Evolutionary conservation across 1,140 invertebrate species (phyloP).

Genomic region (Pseudomyrmex dendroicus): DNA sequence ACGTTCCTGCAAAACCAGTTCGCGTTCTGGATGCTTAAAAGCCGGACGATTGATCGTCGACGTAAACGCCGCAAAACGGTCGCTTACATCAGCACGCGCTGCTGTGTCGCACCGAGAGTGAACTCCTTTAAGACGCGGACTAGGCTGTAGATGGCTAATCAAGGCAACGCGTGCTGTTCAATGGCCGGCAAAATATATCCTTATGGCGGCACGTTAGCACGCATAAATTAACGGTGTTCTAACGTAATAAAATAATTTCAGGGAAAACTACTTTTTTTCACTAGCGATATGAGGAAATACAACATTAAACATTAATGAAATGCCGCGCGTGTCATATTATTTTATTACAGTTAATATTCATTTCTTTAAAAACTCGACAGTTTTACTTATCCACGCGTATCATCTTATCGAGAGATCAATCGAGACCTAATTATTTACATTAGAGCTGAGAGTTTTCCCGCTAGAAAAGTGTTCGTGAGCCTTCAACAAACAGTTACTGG

Average conservation of each 20-base stretch:
- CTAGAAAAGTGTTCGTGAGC: neutral
- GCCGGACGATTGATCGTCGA: conserved; percentile 68
- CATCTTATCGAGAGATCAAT: neutral
- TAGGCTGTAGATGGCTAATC: conserved; percentile 36
- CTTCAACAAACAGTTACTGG: neutral
- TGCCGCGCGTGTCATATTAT: too few relatives aligned
- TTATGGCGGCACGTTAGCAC: conserved; percentile 42
- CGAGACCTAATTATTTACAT: neutral
- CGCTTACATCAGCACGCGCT: conserved; percentile 69
- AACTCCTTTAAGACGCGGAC: conserved; percentile 62
- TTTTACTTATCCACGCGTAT: neutral
- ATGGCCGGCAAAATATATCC: conserved; percentile 78
- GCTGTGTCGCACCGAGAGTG: conserved; percentile 32
- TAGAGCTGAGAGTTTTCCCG: neutral
- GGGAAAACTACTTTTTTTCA: neutral
- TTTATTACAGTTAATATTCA: neutral
- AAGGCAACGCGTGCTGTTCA: conserved; percentile 63
- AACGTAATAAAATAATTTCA: neutral
- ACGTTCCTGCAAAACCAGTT: conserved; percentile 67
- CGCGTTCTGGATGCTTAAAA: conserved; percentile 62
- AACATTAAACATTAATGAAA: too few relatives aligned
- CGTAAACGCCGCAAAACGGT: conserved; percentile 60
- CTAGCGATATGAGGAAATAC: neutral
- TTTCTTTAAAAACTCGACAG: neutral
- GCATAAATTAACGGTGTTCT: conserved; percentile 1